These are phyloP conservation scores for Cecidostiba fungosa DNA, from an alignment of 2,888 invertebrate genomes.

Conservation along the genomic window DNA sequence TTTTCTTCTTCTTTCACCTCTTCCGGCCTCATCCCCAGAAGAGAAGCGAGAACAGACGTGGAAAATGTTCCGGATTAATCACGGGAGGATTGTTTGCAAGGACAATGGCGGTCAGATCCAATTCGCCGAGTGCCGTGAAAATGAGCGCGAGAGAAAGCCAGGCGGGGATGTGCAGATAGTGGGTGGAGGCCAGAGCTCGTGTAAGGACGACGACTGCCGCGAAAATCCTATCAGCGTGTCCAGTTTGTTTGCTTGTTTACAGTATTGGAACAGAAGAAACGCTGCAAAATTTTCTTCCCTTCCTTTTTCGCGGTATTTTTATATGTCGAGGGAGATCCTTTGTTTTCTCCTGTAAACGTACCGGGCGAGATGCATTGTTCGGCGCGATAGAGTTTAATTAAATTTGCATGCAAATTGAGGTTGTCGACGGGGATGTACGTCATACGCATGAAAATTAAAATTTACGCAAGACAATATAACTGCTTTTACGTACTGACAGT, in stretches of 20 bases:
- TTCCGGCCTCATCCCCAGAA: constrained; percentile 62
- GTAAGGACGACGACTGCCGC: not conserved
- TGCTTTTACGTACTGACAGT: not conserved
- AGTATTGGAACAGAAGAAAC: not conserved
- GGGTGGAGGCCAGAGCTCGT: not conserved
- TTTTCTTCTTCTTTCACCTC: constrained; percentile 48
- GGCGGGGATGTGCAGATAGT: constrained; percentile 29
- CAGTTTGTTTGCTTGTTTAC: constrained; percentile 30
- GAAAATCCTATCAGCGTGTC: constrained; percentile 50
- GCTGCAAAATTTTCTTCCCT: not conserved
- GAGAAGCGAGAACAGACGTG: constrained; percentile 31
- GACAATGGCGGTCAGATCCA: constrained; percentile 70
- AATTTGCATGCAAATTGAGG: constrained; percentile 22
- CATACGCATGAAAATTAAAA: not conserved
- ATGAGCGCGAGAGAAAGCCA: constrained; percentile 53
- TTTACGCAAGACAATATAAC: not conserved
- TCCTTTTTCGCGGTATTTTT: not conserved
- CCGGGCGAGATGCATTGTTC: not conserved
- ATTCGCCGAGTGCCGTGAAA: constrained; percentile 64
- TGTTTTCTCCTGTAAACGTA: not conserved
- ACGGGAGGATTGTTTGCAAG: constrained; percentile 69
- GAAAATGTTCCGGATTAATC: constrained; percentile 71
- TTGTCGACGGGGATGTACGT: not conserved
- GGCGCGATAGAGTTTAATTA: constrained; percentile 20
- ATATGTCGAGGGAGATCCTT: not conserved